Evolutionary conservation across 2,113 vertebrate species (phyloP).

Genomic region (Echinops telfairi): DNA sequence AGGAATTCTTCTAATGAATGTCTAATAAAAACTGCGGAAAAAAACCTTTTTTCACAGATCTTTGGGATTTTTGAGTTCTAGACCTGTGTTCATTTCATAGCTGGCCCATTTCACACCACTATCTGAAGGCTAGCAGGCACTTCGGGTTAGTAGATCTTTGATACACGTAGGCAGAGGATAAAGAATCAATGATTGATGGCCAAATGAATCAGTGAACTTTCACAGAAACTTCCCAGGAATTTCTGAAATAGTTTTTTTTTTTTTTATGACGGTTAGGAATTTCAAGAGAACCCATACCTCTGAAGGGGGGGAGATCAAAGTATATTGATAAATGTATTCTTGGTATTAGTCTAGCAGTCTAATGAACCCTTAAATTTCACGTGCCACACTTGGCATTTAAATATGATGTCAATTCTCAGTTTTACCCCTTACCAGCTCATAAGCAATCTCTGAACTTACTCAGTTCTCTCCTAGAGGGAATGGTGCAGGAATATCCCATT

Average conservation of each 20-base stretch:
- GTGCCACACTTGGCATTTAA: neutral
- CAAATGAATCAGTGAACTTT: slow-evolving; percentile 25
- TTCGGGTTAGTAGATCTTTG: neutral
- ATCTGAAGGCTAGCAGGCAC: neutral
- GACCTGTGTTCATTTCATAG: neutral
- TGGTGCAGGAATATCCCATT: neutral
- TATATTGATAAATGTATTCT: neutral
- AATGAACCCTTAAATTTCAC: neutral
- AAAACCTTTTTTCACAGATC: neutral
- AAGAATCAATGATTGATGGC: neutral
- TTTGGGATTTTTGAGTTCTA: neutral
- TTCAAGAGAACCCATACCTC: neutral
- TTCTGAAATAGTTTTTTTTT: neutral
- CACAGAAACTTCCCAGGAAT: neutral
- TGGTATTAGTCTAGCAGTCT: neutral
- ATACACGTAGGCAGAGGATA: neutral
- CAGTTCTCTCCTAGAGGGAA: neutral
- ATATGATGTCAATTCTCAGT: neutral
- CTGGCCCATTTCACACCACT: neutral
- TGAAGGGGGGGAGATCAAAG: neutral
- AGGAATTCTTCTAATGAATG: neutral
- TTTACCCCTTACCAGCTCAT: neutral
- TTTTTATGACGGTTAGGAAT: neutral
- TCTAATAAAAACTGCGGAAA: slow-evolving; percentile 18
- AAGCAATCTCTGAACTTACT: neutral